These are phyloP conservation scores for Falco columbarius DNA, from an alignment of 2,797 vertebrate species.

Conservation along the genomic window DNA sequence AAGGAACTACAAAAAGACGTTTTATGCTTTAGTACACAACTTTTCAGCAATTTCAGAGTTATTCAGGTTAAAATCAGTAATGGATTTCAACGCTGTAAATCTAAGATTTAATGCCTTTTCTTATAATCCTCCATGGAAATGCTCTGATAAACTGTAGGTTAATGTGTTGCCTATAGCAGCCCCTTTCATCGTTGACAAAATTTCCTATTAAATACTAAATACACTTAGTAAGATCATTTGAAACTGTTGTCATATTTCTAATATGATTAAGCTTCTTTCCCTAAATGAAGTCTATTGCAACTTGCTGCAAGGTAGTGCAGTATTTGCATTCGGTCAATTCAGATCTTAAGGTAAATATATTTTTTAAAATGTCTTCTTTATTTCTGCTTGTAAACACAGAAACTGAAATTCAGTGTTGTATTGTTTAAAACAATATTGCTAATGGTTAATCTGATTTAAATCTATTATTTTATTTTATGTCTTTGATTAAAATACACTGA, in stretches of 20 bases:
- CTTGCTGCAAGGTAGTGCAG: neutral
- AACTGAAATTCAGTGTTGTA: neutral
- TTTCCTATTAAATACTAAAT: constrained; percentile 35
- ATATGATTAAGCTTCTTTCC: neutral
- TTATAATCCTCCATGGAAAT: constrained; percentile 41
- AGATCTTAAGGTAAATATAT: neutral
- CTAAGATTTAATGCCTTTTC: constrained; percentile 1
- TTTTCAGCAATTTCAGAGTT: neutral
- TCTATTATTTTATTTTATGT: neutral
- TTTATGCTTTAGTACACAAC: constrained; percentile 9
- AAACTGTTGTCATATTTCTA: constrained; percentile 14
- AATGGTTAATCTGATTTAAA: neutral
- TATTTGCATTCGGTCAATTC: neutral
- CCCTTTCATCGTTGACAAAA: constrained; percentile 31
- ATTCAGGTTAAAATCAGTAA: constrained; percentile 19
- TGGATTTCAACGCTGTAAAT: neutral
- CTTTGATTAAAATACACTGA: neutral
- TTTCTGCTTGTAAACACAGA: neutral
- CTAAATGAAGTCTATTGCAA: neutral
- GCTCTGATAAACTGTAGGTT: constrained; percentile 33
- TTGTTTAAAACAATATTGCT: neutral
- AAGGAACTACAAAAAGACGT: neutral
- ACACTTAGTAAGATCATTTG: neutral
- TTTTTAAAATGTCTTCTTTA: neutral
- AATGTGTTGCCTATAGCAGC: constrained; percentile 18